A percentile compares a stretch with the other conserved stretches of the same genome.
Conservation (phyloP, 2,113 vertebrate genomes). For the Centropus bengalensis region DNA sequence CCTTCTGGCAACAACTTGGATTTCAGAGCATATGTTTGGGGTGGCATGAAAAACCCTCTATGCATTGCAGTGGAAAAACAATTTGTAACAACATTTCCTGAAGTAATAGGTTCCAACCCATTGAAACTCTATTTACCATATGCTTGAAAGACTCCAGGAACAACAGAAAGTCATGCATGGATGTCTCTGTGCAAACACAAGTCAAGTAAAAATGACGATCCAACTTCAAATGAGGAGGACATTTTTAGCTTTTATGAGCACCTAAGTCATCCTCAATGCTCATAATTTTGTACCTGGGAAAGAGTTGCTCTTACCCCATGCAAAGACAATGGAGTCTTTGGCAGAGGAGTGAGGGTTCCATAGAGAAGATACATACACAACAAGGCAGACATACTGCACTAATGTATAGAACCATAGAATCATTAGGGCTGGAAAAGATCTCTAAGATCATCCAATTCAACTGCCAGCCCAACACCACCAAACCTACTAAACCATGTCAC, state of each 20-base stretch:
- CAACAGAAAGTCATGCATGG: slow-evolving; percentile 56
- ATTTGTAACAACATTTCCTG: slow-evolving; percentile 79
- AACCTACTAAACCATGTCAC: no score
- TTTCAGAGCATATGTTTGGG: slow-evolving; percentile 26
- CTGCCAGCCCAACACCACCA: no score
- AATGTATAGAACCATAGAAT: not conserved
- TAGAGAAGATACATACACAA: not conserved
- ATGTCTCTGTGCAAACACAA: slow-evolving; percentile 52
- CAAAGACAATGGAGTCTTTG: not conserved
- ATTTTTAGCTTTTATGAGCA: slow-evolving; percentile 3
- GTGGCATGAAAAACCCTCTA: slow-evolving; percentile 70
- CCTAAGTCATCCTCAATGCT: not conserved
- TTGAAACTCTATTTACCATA: slow-evolving; percentile 65
- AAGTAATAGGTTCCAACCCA: slow-evolving; percentile 64
- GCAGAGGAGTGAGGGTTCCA: not conserved
- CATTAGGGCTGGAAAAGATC: no score
- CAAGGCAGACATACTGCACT: not conserved
- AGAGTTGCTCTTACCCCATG: not conserved
- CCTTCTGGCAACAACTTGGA: slow-evolving; percentile 23
- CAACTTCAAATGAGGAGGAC: slow-evolving; percentile 8
- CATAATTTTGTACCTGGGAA: not conserved
- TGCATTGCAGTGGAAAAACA: slow-evolving; percentile 71
- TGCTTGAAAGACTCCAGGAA: slow-evolving; percentile 47
- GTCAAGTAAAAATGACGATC: slow-evolving; percentile 54
- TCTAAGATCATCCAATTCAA: no score